Percentiles rank a stretch among this genome's conserved stretches.
Evolutionary conservation across 2,113 vertebrate genomes (phyloP).

Genomic region (Pristiophorus japonicus): DNA sequence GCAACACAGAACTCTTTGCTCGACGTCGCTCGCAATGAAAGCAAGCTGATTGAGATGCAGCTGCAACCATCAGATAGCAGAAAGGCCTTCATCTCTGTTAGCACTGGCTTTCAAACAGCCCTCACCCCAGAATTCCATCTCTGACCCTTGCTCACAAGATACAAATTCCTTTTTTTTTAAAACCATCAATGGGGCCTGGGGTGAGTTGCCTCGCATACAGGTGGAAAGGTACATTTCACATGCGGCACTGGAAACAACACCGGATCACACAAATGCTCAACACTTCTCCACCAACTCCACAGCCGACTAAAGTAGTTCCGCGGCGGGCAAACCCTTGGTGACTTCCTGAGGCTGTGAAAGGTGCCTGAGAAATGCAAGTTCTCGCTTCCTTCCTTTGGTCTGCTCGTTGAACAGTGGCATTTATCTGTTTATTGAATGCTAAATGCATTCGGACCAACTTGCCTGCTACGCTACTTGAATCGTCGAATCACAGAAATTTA

Average conservation of each 20-base stretch:
- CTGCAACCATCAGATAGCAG: background rate
- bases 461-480: no score
- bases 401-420: background rate
- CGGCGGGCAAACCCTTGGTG: no score
- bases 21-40: background rate
- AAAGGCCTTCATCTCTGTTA: background rate
- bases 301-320: background rate
- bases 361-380: background rate
- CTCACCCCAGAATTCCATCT: background rate
- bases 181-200: background rate
- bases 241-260: background rate
- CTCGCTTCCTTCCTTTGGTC: background rate
- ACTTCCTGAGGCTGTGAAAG: background rate
- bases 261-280: background rate
- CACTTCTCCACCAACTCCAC: background rate
- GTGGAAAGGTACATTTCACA: background rate
- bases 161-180: background rate
- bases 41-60: background rate
- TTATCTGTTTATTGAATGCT: background rate
- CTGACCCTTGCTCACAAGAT: background rate
- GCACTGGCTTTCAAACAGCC: background rate
- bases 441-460: background rate
- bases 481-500: no score
- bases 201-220: background rate
- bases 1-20: no score